Conservation (phyloP, 2,797 vertebrate genomes). For the Oreortyx pictus region DNA sequence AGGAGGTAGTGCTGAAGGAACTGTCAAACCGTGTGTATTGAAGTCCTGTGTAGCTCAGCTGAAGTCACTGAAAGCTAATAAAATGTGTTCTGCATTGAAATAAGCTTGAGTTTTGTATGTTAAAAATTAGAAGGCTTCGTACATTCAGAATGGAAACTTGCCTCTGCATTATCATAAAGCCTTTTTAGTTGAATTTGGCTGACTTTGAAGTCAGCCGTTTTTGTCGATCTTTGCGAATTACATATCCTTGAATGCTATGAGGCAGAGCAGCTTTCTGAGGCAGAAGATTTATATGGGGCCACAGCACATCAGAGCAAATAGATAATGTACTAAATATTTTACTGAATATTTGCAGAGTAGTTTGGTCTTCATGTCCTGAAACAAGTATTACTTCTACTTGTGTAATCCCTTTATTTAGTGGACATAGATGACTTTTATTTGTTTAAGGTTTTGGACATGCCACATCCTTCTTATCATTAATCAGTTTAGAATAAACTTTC, state of each 20-base stretch:
- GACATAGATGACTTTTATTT: neutral
- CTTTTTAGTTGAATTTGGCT: slow-evolving; percentile 10
- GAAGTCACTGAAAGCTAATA: neutral
- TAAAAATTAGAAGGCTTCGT: slow-evolving; percentile 16
- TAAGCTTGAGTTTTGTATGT: neutral
- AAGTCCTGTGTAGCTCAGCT: neutral
- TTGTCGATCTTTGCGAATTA: neutral
- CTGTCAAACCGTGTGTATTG: neutral
- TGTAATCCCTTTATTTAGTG: slow-evolving; percentile 21
- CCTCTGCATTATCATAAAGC: slow-evolving; percentile 7
- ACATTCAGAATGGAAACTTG: neutral
- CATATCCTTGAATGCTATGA: neutral
- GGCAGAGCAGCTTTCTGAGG: neutral
- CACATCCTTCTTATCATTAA: neutral
- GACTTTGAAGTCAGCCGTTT: slow-evolving; percentile 1
- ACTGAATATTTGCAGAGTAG: neutral
- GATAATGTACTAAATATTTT: slow-evolving; percentile 2
- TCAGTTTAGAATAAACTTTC: slow-evolving; percentile 19
- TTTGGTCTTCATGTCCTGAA: neutral
- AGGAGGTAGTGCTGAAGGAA: too few species aligned
- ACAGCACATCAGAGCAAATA: neutral
- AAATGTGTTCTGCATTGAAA: neutral
- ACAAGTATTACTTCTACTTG: neutral
- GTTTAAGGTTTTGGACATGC: neutral
- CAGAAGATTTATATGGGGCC: neutral